phyloP scores from a whole-genome alignment of 2,888 invertebrate species.

The Erpobdella octoculata region DNA sequence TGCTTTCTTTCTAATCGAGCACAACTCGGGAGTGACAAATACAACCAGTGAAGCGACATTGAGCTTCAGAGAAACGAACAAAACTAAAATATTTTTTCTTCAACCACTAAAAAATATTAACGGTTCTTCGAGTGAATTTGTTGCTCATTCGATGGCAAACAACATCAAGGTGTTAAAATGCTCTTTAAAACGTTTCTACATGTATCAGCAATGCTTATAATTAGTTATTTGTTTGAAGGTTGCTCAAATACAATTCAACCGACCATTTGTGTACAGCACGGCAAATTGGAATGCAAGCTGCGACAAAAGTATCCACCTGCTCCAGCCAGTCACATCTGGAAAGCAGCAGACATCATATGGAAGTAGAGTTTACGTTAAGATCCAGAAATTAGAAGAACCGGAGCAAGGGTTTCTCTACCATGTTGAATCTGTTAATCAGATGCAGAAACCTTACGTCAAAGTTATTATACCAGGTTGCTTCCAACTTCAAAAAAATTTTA shows the following conservation, averaged over 20 bases:
- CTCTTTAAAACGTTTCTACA: too few species aligned
- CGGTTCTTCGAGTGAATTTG: background rate
- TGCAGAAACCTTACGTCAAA: constrained; percentile 41
- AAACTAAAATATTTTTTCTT: background rate
- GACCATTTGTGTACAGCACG: constrained; percentile 41
- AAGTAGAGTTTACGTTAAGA: background rate
- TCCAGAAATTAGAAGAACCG: background rate
- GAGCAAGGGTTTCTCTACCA: constrained; percentile 29
- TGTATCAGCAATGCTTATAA: too few species aligned
- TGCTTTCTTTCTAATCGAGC: constrained; percentile 40
- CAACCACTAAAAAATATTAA: background rate
- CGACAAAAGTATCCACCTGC: constrained; percentile 28
- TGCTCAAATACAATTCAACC: constrained; percentile 40
- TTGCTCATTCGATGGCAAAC: constrained; percentile 3
- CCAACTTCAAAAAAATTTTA: background rate
- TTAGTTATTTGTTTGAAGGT: background rate
- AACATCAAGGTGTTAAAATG: constrained; percentile 23
- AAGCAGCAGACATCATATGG: background rate
- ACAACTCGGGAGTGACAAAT: constrained; percentile 35
- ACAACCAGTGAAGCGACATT: constrained; percentile 43
- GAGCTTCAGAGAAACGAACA: constrained; percentile 32
- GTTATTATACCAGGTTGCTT: constrained; percentile 42
- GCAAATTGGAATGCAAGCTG: constrained; percentile 32
- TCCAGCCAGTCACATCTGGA: background rate
- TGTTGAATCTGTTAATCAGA: constrained; percentile 40